Evolutionary conservation across 2,113 vertebrate species (phyloP).

Genomic region (Macquaria ambigua): DNA sequence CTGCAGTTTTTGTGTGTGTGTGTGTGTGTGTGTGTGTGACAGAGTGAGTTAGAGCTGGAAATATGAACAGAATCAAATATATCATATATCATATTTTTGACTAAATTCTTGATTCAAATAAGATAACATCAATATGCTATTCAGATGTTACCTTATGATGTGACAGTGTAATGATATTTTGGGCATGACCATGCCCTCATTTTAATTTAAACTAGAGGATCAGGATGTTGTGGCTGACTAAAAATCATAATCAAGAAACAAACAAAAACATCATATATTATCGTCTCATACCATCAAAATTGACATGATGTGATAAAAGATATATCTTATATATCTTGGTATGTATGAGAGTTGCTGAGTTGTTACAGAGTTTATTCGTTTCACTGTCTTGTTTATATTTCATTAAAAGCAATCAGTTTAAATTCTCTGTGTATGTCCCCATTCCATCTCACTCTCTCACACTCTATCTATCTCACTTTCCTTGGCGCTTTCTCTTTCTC

Average conservation of each 20-base stretch:
- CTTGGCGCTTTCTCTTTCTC: conserved; percentile 12
- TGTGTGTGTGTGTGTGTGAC: background rate
- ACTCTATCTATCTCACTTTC: conserved; percentile 35
- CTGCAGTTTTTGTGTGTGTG: background rate
- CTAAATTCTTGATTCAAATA: background rate
- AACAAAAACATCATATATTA: background rate
- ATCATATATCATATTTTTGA: background rate
- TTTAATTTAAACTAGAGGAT: background rate
- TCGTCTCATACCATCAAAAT: background rate
- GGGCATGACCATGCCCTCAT: background rate
- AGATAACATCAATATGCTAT: background rate
- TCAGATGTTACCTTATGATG: background rate
- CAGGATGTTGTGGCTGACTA: background rate
- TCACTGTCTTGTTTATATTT: background rate
- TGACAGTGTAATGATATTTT: background rate
- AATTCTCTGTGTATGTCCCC: background rate
- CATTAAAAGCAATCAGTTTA: conserved; percentile 5
- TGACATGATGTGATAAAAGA: background rate
- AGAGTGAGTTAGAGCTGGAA: background rate
- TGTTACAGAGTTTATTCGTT: background rate
- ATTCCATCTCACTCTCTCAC: background rate
- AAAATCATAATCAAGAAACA: background rate
- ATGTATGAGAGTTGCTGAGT: background rate
- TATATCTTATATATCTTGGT: background rate
- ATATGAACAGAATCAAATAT: conserved; percentile 1